A percentile compares a stretch with the other conserved stretches of the same genome.
These are phyloP conservation scores for Empis livida DNA, from an alignment of 2,888 invertebrate species.

Conservation along the genomic window DNA sequence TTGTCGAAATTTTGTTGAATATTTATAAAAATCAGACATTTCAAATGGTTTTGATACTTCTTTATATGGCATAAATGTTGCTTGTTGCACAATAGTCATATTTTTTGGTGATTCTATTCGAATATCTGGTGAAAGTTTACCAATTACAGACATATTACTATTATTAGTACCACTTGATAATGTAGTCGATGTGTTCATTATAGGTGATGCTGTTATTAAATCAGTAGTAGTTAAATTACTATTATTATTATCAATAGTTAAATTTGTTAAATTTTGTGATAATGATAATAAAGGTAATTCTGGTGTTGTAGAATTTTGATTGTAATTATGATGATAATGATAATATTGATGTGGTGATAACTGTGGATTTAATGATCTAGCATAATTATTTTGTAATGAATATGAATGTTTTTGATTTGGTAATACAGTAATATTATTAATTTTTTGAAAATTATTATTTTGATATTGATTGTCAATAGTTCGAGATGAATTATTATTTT, in stretches of 20 bases:
- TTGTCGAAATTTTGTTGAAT: constrained; percentile 85
- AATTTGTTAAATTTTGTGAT: background rate
- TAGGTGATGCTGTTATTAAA: background rate
- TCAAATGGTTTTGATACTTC: constrained; percentile 95
- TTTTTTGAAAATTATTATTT: too few relatives aligned
- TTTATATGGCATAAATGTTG: constrained; percentile 79
- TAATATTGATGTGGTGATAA: too few relatives aligned
- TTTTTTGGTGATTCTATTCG: constrained; percentile 68
- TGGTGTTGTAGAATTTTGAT: too few relatives aligned
- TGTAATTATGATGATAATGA: too few relatives aligned
- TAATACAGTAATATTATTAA: too few relatives aligned
- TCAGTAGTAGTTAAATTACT: background rate
- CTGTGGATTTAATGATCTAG: too few relatives aligned
- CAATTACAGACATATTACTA: constrained; percentile 8
- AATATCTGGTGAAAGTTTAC: constrained; percentile 33
- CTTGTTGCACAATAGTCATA: constrained; percentile 73
- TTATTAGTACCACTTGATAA: background rate
- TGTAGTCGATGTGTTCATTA: background rate
- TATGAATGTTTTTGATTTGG: too few relatives aligned
- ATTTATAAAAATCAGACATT: constrained; percentile 96
- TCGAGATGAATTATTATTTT: background rate
- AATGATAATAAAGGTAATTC: background rate
- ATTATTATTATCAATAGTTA: constrained; percentile 7
- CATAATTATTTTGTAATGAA: too few relatives aligned
- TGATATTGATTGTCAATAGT: background rate